phyloP scores from a whole-genome alignment of 2,888 invertebrate genomes.

The Doris montereyensis region DNA sequence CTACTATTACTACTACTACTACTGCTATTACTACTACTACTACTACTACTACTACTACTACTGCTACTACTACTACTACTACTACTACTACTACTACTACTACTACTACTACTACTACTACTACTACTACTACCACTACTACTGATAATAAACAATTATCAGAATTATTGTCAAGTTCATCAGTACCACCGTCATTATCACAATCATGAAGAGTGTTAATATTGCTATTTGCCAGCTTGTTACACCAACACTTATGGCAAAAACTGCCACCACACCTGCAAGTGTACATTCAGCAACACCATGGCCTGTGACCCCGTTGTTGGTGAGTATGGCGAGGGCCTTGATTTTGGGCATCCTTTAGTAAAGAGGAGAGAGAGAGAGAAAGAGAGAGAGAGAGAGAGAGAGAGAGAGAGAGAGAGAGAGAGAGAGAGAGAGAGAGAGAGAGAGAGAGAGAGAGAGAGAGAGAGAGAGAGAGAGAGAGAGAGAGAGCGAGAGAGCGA shows the following conservation, averaged over 20 bases:
- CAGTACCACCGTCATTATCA: no score
- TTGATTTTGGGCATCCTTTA: not conserved
- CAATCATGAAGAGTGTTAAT: no score
- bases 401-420: slow-evolving; percentile 31
- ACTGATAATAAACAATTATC: no score
- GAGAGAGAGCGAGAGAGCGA: no score
- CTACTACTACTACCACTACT: not conserved
- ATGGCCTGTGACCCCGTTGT: slow-evolving; percentile 7
- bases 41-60: not conserved
- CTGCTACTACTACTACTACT: not conserved
- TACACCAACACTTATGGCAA: slow-evolving; percentile 4
- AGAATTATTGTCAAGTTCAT: no score
- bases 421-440: slow-evolving; percentile 29
- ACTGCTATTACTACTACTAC: not conserved
- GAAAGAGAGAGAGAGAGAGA: slow-evolving; percentile 33
- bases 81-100: not conserved
- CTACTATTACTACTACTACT: not conserved
- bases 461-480: slow-evolving; percentile 24
- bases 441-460: slow-evolving; percentile 22
- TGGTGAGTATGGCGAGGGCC: slow-evolving; percentile 8
- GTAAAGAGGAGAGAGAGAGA: slow-evolving; percentile 2
- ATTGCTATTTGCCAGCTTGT: no score
- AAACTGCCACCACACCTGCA: not conserved
- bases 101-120: not conserved
- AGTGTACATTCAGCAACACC: no score